Conservation (phyloP, 2,113 vertebrate species). For the Vireo altiloquus region DNA sequence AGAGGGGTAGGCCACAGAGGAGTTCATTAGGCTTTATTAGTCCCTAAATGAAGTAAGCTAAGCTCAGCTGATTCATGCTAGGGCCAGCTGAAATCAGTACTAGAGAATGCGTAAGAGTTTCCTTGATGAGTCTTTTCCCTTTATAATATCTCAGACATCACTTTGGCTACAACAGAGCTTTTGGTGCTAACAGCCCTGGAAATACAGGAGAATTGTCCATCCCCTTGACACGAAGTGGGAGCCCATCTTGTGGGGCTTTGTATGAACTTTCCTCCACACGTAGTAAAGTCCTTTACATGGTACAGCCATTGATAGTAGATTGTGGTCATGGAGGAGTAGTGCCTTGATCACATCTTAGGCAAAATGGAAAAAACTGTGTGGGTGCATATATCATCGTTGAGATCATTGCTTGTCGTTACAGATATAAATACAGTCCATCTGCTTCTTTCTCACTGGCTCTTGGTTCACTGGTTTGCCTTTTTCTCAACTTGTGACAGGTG, state of each 20-base stretch:
- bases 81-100: neutral
- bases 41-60: neutral
- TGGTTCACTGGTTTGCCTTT: constrained; percentile 26
- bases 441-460: neutral
- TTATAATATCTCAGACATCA: neutral
- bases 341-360: neutral
- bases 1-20: neutral
- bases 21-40: neutral
- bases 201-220: neutral
- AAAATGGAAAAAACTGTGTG: neutral
- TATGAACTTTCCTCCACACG: neutral
- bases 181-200: neutral
- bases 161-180: neutral
- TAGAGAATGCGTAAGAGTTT: neutral
- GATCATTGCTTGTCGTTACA: neutral
- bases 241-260: too few species aligned
- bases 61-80: neutral
- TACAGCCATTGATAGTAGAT: neutral
- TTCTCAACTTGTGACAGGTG: constrained; percentile 80
- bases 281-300: rapidly evolving
- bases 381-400: neutral
- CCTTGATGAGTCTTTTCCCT: neutral
- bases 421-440: neutral
- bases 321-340: neutral
- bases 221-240: neutral